These are phyloP conservation scores for Keiferia lycopersicella DNA, from an alignment of 2,888 invertebrate genomes.

Conservation along the genomic window DNA sequence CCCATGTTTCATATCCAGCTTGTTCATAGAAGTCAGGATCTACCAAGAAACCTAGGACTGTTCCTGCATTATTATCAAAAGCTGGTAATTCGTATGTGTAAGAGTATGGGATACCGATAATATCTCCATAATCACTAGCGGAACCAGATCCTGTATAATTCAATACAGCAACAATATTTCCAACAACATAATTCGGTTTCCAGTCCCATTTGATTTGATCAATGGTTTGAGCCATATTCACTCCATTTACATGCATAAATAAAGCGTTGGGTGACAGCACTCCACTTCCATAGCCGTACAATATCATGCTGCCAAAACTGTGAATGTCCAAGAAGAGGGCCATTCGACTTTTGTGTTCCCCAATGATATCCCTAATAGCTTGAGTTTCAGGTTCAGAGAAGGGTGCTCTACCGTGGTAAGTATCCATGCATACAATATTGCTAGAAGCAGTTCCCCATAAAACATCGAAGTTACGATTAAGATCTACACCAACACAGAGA, in stretches of 20 bases:
- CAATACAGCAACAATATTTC: constrained; percentile 68
- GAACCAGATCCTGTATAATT: constrained; percentile 82
- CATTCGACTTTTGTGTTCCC: constrained; percentile 65
- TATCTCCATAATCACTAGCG: constrained; percentile 83
- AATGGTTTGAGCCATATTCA: constrained; percentile 68
- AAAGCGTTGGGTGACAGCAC: constrained; percentile 73
- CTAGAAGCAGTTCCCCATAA: constrained; percentile 83
- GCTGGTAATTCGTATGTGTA: constrained; percentile 84
- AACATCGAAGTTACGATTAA: constrained; percentile 88
- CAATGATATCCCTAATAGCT: constrained; percentile 80
- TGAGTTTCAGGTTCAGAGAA: constrained; percentile 86
- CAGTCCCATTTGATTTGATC: constrained; percentile 65
- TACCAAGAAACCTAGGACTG: constrained; percentile 76
- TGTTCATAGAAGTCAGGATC: constrained; percentile 77
- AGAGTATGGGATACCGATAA: constrained; percentile 72
- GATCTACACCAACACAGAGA: constrained; percentile 85
- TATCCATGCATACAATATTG: constrained; percentile 78
- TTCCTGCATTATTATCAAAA: constrained; percentile 50
- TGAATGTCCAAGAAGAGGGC: constrained; percentile 87
- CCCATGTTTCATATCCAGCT: constrained; percentile 83
- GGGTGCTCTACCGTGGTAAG: constrained; percentile 82
- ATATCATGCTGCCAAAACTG: constrained; percentile 85
- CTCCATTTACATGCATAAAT: constrained; percentile 60
- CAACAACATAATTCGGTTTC: constrained; percentile 72
- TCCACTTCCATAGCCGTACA: constrained; percentile 61